Evolutionary conservation across 2,113 vertebrate genomes (phyloP).

Genomic region (pig (Sus scrofa)): DNA sequence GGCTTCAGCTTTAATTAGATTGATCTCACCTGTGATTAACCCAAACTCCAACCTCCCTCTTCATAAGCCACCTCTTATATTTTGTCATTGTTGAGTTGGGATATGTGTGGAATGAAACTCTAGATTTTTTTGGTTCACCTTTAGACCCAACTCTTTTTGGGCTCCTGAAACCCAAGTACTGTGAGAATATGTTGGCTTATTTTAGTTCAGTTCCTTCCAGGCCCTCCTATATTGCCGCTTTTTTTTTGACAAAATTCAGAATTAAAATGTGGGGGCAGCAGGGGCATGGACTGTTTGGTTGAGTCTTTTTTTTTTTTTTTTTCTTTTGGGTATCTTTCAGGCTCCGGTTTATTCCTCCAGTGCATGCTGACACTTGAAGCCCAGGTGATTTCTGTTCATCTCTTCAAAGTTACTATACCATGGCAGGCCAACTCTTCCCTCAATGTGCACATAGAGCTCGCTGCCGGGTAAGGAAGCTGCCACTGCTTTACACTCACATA

Average conservation of each 20-base stretch:
- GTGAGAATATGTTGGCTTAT: neutral
- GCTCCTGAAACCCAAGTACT: neutral
- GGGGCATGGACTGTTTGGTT: neutral
- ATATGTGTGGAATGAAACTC: neutral
- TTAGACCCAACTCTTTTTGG: neutral
- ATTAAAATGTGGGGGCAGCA: neutral
- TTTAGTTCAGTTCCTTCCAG: neutral
- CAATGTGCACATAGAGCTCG: accelerated
- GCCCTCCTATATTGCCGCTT: neutral
- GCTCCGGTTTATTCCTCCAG: neutral
- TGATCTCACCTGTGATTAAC: neutral
- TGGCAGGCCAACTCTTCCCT: neutral
- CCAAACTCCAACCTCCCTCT: neutral
- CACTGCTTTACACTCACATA: neutral
- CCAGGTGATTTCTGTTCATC: slow-evolving; percentile 14
- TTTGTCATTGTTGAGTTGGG: neutral
- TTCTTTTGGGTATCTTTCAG: slow-evolving; percentile 54
- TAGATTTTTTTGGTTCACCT: neutral
- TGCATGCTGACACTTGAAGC: neutral
- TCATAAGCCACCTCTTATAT: neutral
- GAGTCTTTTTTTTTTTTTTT: slow-evolving; percentile 23
- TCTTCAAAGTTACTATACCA: slow-evolving; percentile 1
- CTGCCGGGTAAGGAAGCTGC: slow-evolving; percentile 42
- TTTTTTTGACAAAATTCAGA: neutral
- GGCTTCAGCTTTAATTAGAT: neutral